phyloP scores from a whole-genome alignment of 2,797 vertebrate genomes.

The Pseudotriccus pelzelni region DNA sequence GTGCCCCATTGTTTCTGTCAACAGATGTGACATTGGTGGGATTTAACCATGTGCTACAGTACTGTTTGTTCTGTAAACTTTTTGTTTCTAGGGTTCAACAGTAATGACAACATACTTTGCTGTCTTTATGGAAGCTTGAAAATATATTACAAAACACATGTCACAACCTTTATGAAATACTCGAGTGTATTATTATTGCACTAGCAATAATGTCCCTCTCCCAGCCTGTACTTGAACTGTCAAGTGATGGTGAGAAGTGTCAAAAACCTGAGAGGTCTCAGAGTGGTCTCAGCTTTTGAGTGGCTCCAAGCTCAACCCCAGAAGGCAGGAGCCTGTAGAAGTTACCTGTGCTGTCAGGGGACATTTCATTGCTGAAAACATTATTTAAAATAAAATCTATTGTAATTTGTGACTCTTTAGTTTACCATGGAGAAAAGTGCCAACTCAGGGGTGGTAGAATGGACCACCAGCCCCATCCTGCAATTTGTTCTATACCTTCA shows the following conservation, averaged over 20 bases:
- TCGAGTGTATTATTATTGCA: background rate
- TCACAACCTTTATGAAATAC: background rate
- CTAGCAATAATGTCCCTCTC: background rate
- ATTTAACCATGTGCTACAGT: background rate
- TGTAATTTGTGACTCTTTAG: background rate
- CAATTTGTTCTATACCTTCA: background rate
- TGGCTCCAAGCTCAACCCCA: background rate
- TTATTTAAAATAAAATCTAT: background rate
- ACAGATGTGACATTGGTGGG: background rate
- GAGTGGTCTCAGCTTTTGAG: background rate
- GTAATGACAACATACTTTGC: background rate
- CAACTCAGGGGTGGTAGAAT: fast-evolving
- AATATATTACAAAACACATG: background rate
- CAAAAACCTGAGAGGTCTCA: background rate
- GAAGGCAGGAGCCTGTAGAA: background rate
- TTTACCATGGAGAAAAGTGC: background rate
- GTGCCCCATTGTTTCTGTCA: background rate
- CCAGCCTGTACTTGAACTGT: background rate
- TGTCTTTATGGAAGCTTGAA: background rate
- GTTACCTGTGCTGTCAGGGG: background rate
- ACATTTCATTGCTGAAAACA: background rate
- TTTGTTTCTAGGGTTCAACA: background rate
- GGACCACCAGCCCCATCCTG: background rate
- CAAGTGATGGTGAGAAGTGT: fast-evolving
- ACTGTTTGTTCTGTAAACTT: background rate